A percentile compares a stretch with the other conserved stretches of the same genome.
These are phyloP conservation scores for Hydractinia symbiolongicarpus DNA, from an alignment of 30 jellyfish, hydroid and myxozoan genomes.

Conservation along the genomic window DNA sequence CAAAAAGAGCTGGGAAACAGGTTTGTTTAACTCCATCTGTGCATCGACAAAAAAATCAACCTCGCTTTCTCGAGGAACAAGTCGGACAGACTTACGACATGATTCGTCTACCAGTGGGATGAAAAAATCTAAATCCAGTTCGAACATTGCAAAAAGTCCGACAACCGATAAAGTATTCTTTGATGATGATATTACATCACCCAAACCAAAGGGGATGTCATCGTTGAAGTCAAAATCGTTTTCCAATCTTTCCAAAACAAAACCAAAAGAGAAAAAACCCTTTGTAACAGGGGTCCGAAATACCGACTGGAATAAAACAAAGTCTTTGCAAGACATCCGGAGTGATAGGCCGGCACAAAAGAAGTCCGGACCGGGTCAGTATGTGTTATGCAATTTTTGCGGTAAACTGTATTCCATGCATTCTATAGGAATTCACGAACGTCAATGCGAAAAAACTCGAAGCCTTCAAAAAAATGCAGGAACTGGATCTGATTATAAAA, in stretches of 20 bases:
- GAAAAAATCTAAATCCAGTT: slow-evolving; percentile 15
- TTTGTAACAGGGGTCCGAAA: background rate
- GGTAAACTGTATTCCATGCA: slow-evolving; percentile 35
- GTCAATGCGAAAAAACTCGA: slow-evolving; percentile 21
- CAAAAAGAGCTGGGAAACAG: slow-evolving; percentile 51
- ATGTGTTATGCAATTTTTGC: slow-evolving; percentile 22
- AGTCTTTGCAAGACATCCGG: slow-evolving; percentile 19
- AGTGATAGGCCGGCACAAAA: background rate
- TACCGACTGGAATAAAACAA: slow-evolving; percentile 5
- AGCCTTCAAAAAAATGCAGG: slow-evolving; percentile 21
- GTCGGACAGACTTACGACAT: slow-evolving; percentile 7
- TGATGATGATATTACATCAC: too few relatives aligned
- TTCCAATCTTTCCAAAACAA: background rate
- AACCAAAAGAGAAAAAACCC: background rate
- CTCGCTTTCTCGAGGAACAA: slow-evolving; percentile 15
- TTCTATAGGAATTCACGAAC: slow-evolving; percentile 34
- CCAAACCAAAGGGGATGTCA: background rate
- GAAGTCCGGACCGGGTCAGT: slow-evolving; percentile 13
- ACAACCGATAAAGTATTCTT: background rate
- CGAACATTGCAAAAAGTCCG: slow-evolving; percentile 12
- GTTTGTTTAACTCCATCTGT: slow-evolving; percentile 27
- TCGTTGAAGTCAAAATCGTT: background rate
- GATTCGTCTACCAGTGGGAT: background rate
- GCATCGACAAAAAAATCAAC: slow-evolving; percentile 30
- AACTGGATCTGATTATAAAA: slow-evolving; percentile 8